Base-by-base conservation (phyloP, 2,797 vertebrate genomes). In the Chloroceryle amazona region DNA sequence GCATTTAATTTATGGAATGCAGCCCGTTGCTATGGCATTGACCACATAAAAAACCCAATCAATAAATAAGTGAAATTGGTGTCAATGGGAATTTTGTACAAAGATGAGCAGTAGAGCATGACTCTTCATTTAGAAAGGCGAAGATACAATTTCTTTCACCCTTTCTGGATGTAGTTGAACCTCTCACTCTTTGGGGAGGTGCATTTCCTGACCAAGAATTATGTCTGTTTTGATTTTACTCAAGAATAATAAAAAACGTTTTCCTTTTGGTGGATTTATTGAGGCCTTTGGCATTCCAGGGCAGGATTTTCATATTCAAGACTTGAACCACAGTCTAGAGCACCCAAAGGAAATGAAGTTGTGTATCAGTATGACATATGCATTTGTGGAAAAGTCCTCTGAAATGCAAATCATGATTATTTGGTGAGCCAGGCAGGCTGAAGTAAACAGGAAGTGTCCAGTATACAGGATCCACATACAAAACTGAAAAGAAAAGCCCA, bases 21-120 rank as follows among this genome's bases (percentile, higher is more conserved):
- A 88, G 93, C 86, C 93, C 26, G 89, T 97, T 97, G 94, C 90
- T 95, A 97, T 96, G 96, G 93, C 58, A 33, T 71, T 89, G 70
- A 79, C 44, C 86, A 87, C 95, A 91, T 96, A 79, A 96, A 96
- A 86, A 86, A 54, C 22, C 7, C 81, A 89, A 96, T 97, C 96
- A 97, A 95, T 97, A 96, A 97, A 96, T 97, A 97, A 97, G 94
- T 92, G 89, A 89, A 96, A 97, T 97, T 95, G 95, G 93, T 95
- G 96, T 93, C 93, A 96, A 95, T 96, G 95, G 94, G 83, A 96
- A 87, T 96, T 96, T 96, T 91, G 92, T 71, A 89, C 86, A 54
- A 89, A 90, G 86, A 83, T 68, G 91, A 95, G 91, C 82, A 71
- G 79, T 73, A 82, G 90, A 88, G 60, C 82, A 92, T 41, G 84